Evolutionary conservation across 2,113 vertebrate genomes (phyloP).

Genomic region (Dicerorhinus sumatrensis): DNA sequence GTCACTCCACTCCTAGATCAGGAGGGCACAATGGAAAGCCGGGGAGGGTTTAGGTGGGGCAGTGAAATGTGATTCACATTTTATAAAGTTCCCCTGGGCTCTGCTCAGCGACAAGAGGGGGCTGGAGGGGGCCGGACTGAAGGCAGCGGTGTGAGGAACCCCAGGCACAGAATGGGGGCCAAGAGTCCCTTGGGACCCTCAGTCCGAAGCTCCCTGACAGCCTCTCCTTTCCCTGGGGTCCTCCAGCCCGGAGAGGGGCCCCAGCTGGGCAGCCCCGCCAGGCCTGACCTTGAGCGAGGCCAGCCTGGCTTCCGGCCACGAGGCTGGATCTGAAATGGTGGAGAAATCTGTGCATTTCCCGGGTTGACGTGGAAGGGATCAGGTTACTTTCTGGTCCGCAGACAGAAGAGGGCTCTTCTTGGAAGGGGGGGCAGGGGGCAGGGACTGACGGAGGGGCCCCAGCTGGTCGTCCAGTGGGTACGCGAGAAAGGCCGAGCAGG

Average conservation of each 20-base stretch:
- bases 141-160: neutral
- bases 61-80: neutral
- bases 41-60: neutral
- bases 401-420: neutral
- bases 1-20: neutral
- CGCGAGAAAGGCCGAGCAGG: neutral
- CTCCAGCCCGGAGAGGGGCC: neutral
- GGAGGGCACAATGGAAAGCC: neutral
- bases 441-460: neutral
- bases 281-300: constrained; percentile 38
- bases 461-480: neutral
- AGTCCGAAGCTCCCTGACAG: neutral
- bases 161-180: neutral
- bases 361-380: constrained; percentile 35
- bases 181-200: neutral
- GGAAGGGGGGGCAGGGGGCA: neutral
- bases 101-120: neutral
- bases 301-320: neutral
- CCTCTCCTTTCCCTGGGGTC: neutral
- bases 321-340: neutral
- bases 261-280: neutral
- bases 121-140: neutral
- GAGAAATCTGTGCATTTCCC: neutral
- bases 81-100: neutral
- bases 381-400: neutral